Evolutionary conservation across 2,797 vertebrate species (phyloP).

Genomic region (Pristis pectinata): DNA sequence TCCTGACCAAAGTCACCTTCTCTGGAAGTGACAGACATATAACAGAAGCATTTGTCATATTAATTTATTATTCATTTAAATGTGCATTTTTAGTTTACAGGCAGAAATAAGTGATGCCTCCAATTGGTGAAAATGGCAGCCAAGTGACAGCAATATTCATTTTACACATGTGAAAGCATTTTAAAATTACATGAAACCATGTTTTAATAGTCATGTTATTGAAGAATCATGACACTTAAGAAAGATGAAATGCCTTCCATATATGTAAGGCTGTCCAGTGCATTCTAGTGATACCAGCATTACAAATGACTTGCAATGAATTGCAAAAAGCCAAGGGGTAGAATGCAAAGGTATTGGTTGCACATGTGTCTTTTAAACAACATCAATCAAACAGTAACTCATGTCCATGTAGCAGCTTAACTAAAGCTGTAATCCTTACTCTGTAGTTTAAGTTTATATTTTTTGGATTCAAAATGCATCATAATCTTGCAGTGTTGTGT

Average conservation of each 20-base stretch:
- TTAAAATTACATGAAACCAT: constrained; percentile 20
- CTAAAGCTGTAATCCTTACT: not conserved
- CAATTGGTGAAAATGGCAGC: constrained; percentile 18
- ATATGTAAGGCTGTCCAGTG: not conserved
- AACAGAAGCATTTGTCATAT: constrained; percentile 20
- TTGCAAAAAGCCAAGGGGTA: not conserved
- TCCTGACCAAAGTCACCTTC: constrained; percentile 21
- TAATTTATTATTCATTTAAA: constrained; percentile 33
- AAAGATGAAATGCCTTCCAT: not conserved
- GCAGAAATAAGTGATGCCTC: constrained; percentile 27
- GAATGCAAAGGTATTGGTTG: not conserved
- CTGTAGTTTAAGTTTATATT: not conserved
- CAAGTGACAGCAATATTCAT: constrained; percentile 31
- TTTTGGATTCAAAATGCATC: not conserved
- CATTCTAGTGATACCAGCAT: not conserved
- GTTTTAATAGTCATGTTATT: constrained; percentile 32
- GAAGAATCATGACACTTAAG: constrained; percentile 19
- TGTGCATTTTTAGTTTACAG: constrained; percentile 19
- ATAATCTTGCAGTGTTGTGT: not conserved
- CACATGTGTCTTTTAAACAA: not conserved
- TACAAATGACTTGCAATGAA: not conserved
- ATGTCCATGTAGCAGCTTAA: not conserved
- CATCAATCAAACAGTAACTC: not conserved
- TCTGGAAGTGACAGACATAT: not conserved
- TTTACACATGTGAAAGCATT: constrained; percentile 12